phyloP scores from a whole-genome alignment of 2,113 vertebrate species.

The Dicrurus megarhynchus region DNA sequence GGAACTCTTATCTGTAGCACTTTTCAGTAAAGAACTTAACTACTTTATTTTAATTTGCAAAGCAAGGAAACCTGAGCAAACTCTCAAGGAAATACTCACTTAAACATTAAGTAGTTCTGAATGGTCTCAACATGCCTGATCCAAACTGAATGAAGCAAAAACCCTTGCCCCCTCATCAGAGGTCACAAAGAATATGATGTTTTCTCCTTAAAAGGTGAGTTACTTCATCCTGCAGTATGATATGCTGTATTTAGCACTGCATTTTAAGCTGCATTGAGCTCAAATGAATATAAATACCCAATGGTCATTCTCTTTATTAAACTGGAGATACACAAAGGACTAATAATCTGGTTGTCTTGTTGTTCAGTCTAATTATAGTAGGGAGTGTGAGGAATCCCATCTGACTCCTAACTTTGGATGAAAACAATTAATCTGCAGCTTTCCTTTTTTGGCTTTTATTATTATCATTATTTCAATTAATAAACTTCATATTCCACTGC shows the following conservation, averaged over 20 bases:
- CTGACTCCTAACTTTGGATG: slow-evolving; percentile 32
- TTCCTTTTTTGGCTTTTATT: slow-evolving; percentile 25
- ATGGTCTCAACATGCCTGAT: not conserved
- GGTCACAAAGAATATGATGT: not conserved
- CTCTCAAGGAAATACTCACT: not conserved
- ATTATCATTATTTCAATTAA: slow-evolving; percentile 25
- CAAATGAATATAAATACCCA: slow-evolving; percentile 50
- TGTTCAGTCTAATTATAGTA: slow-evolving; percentile 57
- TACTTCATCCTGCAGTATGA: not conserved
- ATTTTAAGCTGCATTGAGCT: slow-evolving; percentile 36
- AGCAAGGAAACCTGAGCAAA: not conserved
- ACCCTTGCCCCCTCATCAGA: not conserved
- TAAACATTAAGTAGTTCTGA: not conserved
- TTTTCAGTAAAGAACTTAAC: not conserved
- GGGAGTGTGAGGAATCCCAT: slow-evolving; percentile 29
- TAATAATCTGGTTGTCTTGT: slow-evolving; percentile 54
- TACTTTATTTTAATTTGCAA: not conserved
- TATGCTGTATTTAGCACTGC: slow-evolving; percentile 13
- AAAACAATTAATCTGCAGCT: slow-evolving; percentile 40
- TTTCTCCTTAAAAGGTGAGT: not conserved
- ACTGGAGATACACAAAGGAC: slow-evolving; percentile 41
- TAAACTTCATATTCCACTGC: not conserved
- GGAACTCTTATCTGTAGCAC: not conserved
- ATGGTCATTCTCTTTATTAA: slow-evolving; percentile 64
- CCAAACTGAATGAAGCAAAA: not conserved